phyloP scores from a whole-genome alignment of 2,888 invertebrate species.

The Lissocephala sabroskyi region DNA sequence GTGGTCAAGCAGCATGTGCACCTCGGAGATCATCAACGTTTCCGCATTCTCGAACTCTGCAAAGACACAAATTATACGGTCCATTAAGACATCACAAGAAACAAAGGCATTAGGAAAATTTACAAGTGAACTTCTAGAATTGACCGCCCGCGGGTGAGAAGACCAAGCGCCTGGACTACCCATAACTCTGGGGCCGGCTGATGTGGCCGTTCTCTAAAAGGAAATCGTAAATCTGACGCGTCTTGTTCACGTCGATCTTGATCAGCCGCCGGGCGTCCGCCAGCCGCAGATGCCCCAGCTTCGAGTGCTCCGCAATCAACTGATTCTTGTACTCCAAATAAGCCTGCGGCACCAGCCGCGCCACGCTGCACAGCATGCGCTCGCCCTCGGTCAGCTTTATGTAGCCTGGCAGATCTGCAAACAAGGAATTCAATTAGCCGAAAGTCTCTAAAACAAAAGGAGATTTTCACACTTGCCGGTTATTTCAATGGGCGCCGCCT shows the following conservation, averaged over 20 bases:
- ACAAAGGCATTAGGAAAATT: too few species aligned
- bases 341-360: conserved; percentile 83
- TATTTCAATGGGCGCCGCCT: conserved; percentile 70
- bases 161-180: conserved; percentile 10
- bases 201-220: conserved; percentile 82
- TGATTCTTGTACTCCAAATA: conserved; percentile 85
- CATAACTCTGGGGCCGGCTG: conserved; percentile 41
- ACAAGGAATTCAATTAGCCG: conserved; percentile 49
- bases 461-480: conserved; percentile 38
- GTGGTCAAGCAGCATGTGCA: conserved; percentile 96
- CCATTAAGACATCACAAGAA: background rate
- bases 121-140: conserved; percentile 59
- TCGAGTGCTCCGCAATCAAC: conserved; percentile 83
- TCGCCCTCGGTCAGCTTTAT: conserved; percentile 82
- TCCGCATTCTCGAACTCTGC: conserved; percentile 98
- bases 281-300: conserved; percentile 81
- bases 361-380: conserved; percentile 82
- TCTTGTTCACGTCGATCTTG: conserved; percentile 95
- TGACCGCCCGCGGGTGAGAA: too few species aligned
- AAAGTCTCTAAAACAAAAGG: too few species aligned
- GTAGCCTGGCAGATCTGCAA: conserved; percentile 84
- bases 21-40: conserved; percentile 95
- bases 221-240: conserved; percentile 88
- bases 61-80: conserved; percentile 17
- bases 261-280: conserved; percentile 87